These are phyloP conservation scores for Polylopha cassiicola DNA, from an alignment of 2,888 invertebrate genomes.

Conservation along the genomic window DNA sequence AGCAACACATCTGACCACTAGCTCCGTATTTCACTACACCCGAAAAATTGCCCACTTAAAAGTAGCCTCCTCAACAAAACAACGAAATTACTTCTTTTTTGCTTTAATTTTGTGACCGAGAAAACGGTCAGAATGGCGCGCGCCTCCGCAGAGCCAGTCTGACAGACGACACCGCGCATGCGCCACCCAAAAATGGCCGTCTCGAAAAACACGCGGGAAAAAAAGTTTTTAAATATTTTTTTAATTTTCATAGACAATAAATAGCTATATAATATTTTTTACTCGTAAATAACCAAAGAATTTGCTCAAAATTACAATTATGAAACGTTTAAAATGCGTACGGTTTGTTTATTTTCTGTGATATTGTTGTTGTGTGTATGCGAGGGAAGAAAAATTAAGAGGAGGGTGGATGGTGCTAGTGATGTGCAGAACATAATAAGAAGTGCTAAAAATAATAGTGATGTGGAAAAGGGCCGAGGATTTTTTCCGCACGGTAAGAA, in stretches of 20 bases:
- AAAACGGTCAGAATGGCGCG: conserved; percentile 26
- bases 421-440: conserved; percentile 25
- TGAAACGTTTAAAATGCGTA: conserved; percentile 49
- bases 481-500: conserved; percentile 46
- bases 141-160: conserved; percentile 32
- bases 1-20: conserved; percentile 5
- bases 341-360: conserved; percentile 40
- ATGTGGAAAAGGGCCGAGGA: conserved; percentile 39
- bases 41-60: conserved; percentile 17
- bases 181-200: conserved; percentile 49
- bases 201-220: conserved; percentile 51
- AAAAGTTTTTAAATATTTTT: conserved; percentile 10
- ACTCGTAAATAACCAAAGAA: conserved; percentile 21
- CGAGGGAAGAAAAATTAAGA: conserved; percentile 35
- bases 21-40: too few species aligned
- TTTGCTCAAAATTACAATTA: conserved; percentile 21
- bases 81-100: conserved; percentile 28
- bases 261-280: conserved; percentile 4
- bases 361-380: conserved; percentile 37
- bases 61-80: conserved; percentile 10
- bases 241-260: conserved; percentile 3
- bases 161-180: conserved; percentile 46
- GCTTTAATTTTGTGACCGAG: conserved; percentile 34
- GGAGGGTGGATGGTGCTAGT: conserved; percentile 33
- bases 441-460: conserved; percentile 25